Conservation (phyloP, 2,797 vertebrate genomes). For the Intellagama lesueurii region DNA sequence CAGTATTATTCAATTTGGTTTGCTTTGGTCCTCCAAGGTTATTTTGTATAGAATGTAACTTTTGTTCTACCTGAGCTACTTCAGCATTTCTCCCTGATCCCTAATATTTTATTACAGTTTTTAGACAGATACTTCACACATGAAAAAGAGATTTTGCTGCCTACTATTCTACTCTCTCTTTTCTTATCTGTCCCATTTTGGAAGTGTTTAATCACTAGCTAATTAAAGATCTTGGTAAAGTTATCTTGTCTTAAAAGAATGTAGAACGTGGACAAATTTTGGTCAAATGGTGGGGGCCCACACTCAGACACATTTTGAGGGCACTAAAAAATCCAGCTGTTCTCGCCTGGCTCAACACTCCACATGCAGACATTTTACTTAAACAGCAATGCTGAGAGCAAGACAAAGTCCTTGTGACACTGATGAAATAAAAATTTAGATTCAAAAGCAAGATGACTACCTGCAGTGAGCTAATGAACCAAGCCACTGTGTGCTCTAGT, state of each 20-base stretch:
- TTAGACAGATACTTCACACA: not conserved
- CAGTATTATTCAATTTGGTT: not conserved
- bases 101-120: not conserved
- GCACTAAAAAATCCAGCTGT: not conserved
- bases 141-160: not conserved
- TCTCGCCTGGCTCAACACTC: slow-evolving; percentile 15
- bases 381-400: slow-evolving; percentile 41
- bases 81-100: not conserved
- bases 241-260: slow-evolving; percentile 18
- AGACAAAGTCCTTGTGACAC: slow-evolving; percentile 45
- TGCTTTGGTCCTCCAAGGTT: not conserved
- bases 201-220: not conserved
- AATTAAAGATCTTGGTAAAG: slow-evolving; percentile 4
- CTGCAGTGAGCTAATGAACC: slow-evolving; percentile 49
- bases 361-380: slow-evolving; percentile 9
- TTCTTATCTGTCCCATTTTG: not conserved
- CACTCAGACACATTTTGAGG: slow-evolving; percentile 1
- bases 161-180: slow-evolving; percentile 2
- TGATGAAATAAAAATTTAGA: slow-evolving; percentile 61
- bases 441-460: slow-evolving; percentile 47
- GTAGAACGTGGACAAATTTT: not conserved
- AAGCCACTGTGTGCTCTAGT: slow-evolving; percentile 34
- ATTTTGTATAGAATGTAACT: not conserved
- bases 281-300: not conserved
- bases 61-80: not conserved